These are phyloP conservation scores for Drosophila gunungcola DNA, from an alignment of 1,140 invertebrate genomes.

Conservation along the genomic window DNA sequence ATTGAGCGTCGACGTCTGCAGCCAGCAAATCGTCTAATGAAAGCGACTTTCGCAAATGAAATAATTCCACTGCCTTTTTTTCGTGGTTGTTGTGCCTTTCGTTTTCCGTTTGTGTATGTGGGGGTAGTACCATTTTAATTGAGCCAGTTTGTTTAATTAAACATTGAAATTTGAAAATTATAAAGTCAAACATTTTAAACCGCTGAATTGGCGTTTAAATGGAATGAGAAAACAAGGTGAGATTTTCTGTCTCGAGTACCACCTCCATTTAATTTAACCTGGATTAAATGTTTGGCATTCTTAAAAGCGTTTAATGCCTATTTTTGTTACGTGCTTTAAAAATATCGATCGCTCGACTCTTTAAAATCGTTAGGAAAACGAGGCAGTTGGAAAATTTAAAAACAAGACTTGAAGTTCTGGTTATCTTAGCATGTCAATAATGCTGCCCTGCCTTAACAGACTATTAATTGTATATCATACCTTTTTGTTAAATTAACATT, in stretches of 20 bases:
- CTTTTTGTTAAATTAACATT: too few species aligned
- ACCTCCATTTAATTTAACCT: conserved; percentile 2
- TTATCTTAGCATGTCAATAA: too few species aligned
- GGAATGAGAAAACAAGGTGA: conserved; percentile 25
- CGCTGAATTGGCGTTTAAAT: conserved; percentile 19
- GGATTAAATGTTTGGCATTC: neutral
- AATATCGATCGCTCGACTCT: too few species aligned
- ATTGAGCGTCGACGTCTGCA: conserved; percentile 58
- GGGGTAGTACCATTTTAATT: conserved; percentile 50
- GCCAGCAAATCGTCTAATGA: conserved; percentile 68
- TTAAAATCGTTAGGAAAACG: too few species aligned
- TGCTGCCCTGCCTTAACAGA: too few species aligned
- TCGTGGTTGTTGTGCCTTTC: conserved; percentile 14
- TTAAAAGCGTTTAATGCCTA: neutral
- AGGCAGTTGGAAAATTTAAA: too few species aligned
- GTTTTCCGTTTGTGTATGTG: conserved; percentile 12
- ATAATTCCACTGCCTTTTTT: conserved; percentile 49
- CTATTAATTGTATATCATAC: too few species aligned
- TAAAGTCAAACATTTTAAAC: conserved; percentile 57
- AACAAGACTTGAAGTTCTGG: too few species aligned
- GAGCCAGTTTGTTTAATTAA: conserved; percentile 66
- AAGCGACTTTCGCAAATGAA: conserved; percentile 64
- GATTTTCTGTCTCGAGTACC: conserved; percentile 2
- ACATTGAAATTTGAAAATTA: conserved; percentile 59
- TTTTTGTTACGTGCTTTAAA: too few species aligned